Conservation (phyloP, 2,797 vertebrate species). For the Gallirallus australis region DNA sequence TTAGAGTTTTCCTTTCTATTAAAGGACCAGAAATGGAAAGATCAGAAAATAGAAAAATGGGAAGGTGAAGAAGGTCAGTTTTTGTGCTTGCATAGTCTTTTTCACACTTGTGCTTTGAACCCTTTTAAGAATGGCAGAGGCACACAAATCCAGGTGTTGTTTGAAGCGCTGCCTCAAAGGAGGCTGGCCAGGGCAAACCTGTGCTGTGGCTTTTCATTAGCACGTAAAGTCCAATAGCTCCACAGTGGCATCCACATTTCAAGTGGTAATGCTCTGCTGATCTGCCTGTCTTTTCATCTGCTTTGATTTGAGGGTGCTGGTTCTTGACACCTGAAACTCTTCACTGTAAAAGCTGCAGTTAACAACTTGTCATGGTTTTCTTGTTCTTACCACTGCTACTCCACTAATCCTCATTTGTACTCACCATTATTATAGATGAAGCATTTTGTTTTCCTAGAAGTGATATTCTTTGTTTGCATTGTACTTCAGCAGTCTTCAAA, state of each 20-base stretch:
- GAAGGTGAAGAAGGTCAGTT: constrained; percentile 67
- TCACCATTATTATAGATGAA: neutral
- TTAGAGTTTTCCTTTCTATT: constrained; percentile 59
- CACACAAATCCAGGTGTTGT: constrained; percentile 21
- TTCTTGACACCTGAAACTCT: neutral
- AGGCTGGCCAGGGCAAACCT: neutral
- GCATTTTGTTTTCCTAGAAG: neutral
- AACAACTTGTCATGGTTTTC: neutral
- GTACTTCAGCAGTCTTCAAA: neutral
- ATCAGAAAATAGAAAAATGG: constrained; percentile 65
- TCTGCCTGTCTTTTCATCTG: neutral
- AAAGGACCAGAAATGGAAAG: constrained; percentile 63
- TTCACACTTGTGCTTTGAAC: constrained; percentile 62
- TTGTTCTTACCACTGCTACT: neutral
- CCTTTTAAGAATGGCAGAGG: constrained; percentile 1
- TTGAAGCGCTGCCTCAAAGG: constrained; percentile 65
- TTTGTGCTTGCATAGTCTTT: constrained; percentile 54
- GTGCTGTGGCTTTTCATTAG: constrained; percentile 33
- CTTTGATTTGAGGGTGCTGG: neutral
- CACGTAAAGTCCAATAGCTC: neutral
- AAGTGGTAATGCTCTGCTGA: neutral
- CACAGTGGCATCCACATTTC: neutral
- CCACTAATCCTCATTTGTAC: neutral
- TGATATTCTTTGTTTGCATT: neutral
- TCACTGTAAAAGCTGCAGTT: neutral